Evolutionary conservation across 2,888 invertebrate species (phyloP), one percentile per base, ranked within the genome.

Genomic region (Dermolepida albohirtum): DNA sequence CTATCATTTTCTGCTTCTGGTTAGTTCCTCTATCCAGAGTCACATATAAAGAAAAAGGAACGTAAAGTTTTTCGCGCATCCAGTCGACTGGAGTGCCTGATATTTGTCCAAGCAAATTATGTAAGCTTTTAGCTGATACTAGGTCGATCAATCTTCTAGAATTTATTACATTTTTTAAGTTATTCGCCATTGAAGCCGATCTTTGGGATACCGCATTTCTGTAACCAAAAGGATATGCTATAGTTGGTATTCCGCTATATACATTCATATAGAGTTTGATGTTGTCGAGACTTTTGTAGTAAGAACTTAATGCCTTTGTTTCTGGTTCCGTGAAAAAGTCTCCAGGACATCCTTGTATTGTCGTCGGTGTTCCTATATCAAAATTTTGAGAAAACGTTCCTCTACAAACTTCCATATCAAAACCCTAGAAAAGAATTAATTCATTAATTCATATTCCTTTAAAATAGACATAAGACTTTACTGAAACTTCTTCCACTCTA

Each of bases 31-130:
- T 40, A 10, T 16, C 12, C 8, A 66, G 4, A 22, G 17, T 29
- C 2, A 66, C 12, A 49, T 66, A n/a, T 34, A 66, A 10, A 59
- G 12, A 34, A 59, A 44, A 54, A 1, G 39, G 12, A 51, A 70
- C 39, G 7, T 64, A 16, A 7, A 49, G 12, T 49, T 67, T 40
- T 8, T 52, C 34, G 16, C 43, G 54, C 27, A 62, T 64, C 70
- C 70, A 70, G 52, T 70, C 67, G 16, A 70, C 41, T 11, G 70
- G 50, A 10, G 40, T 34, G 2, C 66, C 66, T 17, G 29, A 6
- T 14, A 41, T 34, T 17, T 14, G 5, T 34, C 50, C 62, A 29
- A 47, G 52, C 5, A 54, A 7, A 5, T 6, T 10, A 10, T 52
- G 7, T 10, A 69, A 29, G n/a, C 17, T 62, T 1, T 7, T 47